Base-by-base conservation (phyloP, 1,140 invertebrate genomes). In the Rhyzopertha dominica region DNA sequence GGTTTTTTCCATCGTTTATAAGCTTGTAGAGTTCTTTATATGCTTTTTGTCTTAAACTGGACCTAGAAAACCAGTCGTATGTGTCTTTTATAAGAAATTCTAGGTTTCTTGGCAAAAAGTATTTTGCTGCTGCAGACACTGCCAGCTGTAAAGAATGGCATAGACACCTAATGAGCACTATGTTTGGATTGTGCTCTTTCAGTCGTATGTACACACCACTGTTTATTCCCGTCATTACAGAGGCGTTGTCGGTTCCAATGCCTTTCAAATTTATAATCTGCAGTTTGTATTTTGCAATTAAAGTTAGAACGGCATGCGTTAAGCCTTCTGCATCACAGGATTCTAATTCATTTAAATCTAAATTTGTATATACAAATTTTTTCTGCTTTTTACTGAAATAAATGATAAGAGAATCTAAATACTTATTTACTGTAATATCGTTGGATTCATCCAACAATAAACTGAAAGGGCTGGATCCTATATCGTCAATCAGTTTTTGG, bases 71-170 rank as follows among this genome's bases (percentile, higher is more conserved):
- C 63, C 62, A 68, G 25, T 65, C 55, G 49, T 65, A 63, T 10
- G 60, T 68, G 53, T 67, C 62, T 28, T 51, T 52, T 39, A 68
- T 57, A 10, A 68, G 35, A 55, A 62, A 68, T 44, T 70, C 66
- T 5, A 69, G 46, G 57, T 61, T 52, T 16, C 59, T 54, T 8
- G 62, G 60, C 24, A 69, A 34, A 29, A 43, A 48, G 9, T 66
- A 12, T n/a, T 43, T 53, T 22, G 40, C 28, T 1, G 61, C 53
- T 37, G 36, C 17, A 35, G 54, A 58, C 17, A 61, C 48, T n/a
- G 65, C 58, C 19, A 67, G 35, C 54, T 68, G 59, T 8, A 70
- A 44, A 3, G 65, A 40, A 47, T 47, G 43, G 18, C 40, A 42
- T 10, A 42, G 17, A 19, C 40, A 42, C 5, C 26, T 16, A n/a